phyloP scores from a whole-genome alignment of 1,140 invertebrate species.

The Subanguina moxae region DNA sequence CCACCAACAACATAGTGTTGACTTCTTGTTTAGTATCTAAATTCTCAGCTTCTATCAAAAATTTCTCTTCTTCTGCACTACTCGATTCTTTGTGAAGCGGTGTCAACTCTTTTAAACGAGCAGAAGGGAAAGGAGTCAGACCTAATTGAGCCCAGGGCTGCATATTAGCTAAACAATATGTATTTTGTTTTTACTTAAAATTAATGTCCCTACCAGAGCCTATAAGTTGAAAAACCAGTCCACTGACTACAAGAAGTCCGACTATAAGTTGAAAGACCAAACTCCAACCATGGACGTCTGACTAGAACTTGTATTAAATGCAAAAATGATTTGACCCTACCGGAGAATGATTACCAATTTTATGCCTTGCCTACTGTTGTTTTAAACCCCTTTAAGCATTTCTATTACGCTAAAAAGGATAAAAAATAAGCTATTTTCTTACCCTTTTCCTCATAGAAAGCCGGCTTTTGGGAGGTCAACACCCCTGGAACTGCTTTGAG shows the following conservation, averaged over 20 bases:
- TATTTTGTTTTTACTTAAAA: background rate
- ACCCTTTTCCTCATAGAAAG: too few species aligned
- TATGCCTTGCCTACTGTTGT: too few species aligned
- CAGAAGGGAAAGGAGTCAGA: background rate
- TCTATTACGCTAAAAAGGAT: too few species aligned
- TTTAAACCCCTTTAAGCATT: too few species aligned
- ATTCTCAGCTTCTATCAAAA: background rate
- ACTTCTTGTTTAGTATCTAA: background rate
- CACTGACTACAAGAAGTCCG: slow-evolving; percentile 18
- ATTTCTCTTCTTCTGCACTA: background rate
- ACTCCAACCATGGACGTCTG: slow-evolving; percentile 21
- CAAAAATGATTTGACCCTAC: too few species aligned
- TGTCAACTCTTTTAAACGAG: background rate
- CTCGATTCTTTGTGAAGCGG: background rate
- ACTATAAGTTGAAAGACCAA: slow-evolving; percentile 21
- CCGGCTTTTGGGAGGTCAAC: too few species aligned
- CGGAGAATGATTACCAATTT: too few species aligned
- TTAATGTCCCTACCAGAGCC: slow-evolving; percentile 18
- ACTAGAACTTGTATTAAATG: slow-evolving; percentile 19
- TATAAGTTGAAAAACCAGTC: slow-evolving; percentile 19
- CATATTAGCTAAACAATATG: slow-evolving; percentile 12
- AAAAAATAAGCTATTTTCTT: too few species aligned
- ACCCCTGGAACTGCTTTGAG: too few species aligned
- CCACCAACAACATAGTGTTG: background rate
- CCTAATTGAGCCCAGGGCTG: slow-evolving; percentile 16